These are phyloP conservation scores for Cheilinus undulatus DNA, from an alignment of 2,113 vertebrate species.

Conservation along the genomic window DNA sequence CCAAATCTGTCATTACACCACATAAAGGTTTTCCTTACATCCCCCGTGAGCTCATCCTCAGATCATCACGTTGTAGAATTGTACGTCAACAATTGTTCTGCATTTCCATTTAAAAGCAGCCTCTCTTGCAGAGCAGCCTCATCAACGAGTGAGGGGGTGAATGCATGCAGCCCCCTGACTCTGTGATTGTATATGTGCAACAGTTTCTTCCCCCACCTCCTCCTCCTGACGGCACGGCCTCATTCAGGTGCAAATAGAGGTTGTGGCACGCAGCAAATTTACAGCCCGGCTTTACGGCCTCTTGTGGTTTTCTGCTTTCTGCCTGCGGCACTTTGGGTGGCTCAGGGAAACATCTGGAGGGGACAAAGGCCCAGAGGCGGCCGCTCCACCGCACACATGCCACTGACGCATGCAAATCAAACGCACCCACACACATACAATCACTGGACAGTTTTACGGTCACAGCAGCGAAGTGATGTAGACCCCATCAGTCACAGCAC, in stretches of 20 bases:
- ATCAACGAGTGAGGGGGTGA: conserved; percentile 14
- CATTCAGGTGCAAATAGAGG: conserved; percentile 70
- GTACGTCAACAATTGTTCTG: conserved; percentile 18
- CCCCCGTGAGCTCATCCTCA: not conserved
- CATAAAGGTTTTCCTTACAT: conserved; percentile 12
- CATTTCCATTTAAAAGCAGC: conserved; percentile 59
- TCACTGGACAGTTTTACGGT: conserved; percentile 21
- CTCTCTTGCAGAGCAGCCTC: not conserved
- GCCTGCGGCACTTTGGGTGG: conserved; percentile 51
- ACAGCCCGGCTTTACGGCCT: conserved; percentile 49
- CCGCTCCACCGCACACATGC: conserved; percentile 33
- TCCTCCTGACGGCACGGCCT: conserved; percentile 27
- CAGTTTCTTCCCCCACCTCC: conserved; percentile 7
- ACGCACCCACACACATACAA: conserved; percentile 16
- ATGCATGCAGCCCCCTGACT: not conserved
- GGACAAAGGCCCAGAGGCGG: conserved; percentile 39
- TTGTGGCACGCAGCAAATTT: conserved; percentile 46
- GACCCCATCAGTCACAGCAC: not conserved
- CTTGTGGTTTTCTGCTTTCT: conserved; percentile 2
- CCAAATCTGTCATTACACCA: conserved; percentile 15
- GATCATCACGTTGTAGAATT: conserved; percentile 12
- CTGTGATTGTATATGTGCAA: conserved; percentile 6
- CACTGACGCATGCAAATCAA: conserved; percentile 10
- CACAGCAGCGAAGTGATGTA: conserved; percentile 2
- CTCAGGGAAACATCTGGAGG: conserved; percentile 68